These are phyloP conservation scores for Strigops habroptila DNA, from an alignment of 2,113 vertebrate genomes.

Conservation along the genomic window DNA sequence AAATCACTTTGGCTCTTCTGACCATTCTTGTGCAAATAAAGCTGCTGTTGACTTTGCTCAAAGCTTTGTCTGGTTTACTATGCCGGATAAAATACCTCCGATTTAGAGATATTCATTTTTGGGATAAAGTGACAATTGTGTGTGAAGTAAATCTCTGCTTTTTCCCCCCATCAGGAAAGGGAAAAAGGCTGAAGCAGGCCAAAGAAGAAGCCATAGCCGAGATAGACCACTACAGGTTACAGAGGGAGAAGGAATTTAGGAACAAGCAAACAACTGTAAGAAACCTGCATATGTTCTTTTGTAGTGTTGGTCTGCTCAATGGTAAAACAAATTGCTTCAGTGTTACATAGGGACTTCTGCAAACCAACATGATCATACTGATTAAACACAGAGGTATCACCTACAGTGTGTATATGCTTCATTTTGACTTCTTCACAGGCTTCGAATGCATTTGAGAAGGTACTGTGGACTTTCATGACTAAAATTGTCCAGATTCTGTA, in stretches of 20 bases:
- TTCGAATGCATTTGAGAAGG: neutral
- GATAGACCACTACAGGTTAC: constrained; percentile 72
- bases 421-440: neutral
- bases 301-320: neutral
- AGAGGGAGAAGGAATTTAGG: constrained; percentile 72
- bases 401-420: neutral
- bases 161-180: constrained; percentile 68
- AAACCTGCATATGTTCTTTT: neutral
- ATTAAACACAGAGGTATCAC: neutral
- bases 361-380: neutral
- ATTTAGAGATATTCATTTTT: neutral
- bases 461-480: neutral
- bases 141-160: neutral
- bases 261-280: constrained; percentile 70
- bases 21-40: neutral
- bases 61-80: neutral
- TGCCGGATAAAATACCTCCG: neutral
- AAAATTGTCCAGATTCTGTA: neutral
- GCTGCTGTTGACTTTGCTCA: neutral
- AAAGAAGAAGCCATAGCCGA: constrained; percentile 77
- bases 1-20: neutral
- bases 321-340: neutral
- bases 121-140: neutral
- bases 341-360: neutral
- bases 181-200: constrained; percentile 73